Conservation (phyloP, 2,113 vertebrate species). For the Alosa alosa region DNA sequence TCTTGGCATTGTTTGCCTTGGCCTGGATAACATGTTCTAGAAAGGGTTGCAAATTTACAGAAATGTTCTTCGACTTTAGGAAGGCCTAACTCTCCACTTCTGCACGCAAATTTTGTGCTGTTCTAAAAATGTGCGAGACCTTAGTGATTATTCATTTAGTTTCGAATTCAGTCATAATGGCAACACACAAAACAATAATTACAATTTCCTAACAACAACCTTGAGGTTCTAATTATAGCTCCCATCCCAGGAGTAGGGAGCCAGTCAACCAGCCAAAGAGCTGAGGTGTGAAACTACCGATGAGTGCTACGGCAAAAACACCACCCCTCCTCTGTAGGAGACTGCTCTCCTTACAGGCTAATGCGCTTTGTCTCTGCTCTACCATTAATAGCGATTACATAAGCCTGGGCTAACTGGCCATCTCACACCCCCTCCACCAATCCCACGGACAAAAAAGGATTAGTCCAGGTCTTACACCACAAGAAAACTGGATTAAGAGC, state of each 20-base stretch:
- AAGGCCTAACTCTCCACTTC: no score
- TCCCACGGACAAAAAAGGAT: slow-evolving; percentile 23
- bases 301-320: background rate
- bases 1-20: background rate
- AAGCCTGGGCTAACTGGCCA: slow-evolving; percentile 39
- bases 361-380: slow-evolving; percentile 51
- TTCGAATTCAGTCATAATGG: background rate
- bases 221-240: background rate
- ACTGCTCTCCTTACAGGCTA: slow-evolving; percentile 39
- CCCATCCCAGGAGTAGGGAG: background rate
- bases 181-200: background rate
- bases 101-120: no score
- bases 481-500: slow-evolving; percentile 31
- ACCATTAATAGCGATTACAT: slow-evolving; percentile 51
- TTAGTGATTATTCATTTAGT: no score
- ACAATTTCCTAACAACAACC: background rate
- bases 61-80: no score
- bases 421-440: background rate
- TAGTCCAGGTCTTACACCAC: slow-evolving; percentile 29
- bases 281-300: background rate
- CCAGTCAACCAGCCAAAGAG: background rate
- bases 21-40: background rate
- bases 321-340: background rate
- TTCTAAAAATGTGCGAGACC: no score
- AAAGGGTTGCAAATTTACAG: background rate